Conservation (phyloP, 2,113 vertebrate species). For the Dasyurus viverrinus region DNA sequence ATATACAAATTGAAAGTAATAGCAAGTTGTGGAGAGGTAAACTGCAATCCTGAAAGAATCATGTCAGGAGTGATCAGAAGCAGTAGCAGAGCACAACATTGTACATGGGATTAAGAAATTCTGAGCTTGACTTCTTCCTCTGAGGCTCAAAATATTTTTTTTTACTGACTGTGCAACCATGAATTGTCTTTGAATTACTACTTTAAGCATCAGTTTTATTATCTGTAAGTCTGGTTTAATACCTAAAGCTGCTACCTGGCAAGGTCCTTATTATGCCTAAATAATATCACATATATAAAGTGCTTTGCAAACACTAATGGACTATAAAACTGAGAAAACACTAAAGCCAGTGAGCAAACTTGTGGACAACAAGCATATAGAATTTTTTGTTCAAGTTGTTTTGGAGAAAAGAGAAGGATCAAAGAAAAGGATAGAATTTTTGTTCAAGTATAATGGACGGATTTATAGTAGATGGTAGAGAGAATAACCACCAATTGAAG, state of each 20-base stretch:
- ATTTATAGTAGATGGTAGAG: not conserved
- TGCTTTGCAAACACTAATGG: not conserved
- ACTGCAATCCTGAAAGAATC: not conserved
- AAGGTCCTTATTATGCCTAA: not conserved
- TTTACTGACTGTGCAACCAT: not conserved
- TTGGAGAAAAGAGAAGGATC: not conserved
- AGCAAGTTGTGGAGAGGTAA: not conserved
- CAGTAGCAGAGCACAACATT: not conserved
- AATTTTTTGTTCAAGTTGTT: not conserved
- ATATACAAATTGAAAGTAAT: not conserved
- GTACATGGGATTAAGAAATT: not conserved
- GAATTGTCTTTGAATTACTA: not conserved
- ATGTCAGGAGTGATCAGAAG: not conserved
- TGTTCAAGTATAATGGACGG: not conserved
- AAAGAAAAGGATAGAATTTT: not conserved
- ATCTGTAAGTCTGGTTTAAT: not conserved
- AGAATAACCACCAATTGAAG: not conserved
- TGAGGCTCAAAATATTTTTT: not conserved
- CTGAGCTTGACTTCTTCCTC: not conserved
- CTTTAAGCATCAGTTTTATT: not conserved
- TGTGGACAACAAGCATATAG: not conserved
- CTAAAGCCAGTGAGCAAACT: not conserved
- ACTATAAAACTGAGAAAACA: not conserved
- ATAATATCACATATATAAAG: not conserved
- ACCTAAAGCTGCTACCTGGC: not conserved